Evolutionary conservation across 2,113 vertebrate species (phyloP), one percentile per base, ranked within the genome.

Genomic region (Vidua chalybeata): DNA sequence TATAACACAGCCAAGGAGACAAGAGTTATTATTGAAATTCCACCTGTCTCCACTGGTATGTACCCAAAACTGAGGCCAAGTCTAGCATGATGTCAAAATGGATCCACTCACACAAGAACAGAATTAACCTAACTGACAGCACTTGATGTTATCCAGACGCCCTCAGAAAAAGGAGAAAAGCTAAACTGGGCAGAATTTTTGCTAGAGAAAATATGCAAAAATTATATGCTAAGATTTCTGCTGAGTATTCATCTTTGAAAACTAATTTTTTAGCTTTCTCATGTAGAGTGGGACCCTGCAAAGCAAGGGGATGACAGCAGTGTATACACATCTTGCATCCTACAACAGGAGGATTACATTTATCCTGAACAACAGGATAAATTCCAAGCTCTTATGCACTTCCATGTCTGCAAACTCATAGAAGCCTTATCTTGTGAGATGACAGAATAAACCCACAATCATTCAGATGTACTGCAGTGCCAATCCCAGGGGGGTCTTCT

Each of bases 1-100:
- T 88, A 58, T 37, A 95, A 73, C 37, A 63, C 55, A 81, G 84
- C 58, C 73, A 68, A 56, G 45, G 81, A 84, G 62, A 92, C 54
- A 87, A 81, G 80, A 62, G 11, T 63, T 93, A 69, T 84, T 97
- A 92, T 69, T 86, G 81, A 88, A 93, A 92, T 95, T 96, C 91
- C 78, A 95, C 82, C 71, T 96, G 79, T 89, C 85, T 67, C 67
- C 37, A 41, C 33, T 72, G 72, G 72, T 96, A 95, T 88, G 74
- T 94, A 72, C 69, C 67, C 79, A 35, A 75, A 93, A 79, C 13
- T 0, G 4, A 33, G 78, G 87, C 93, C 91, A 95, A 93, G 66
- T 45, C 39, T 91, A 74, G 20, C 66, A 71, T 92, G 45, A 94
- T 84, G 89, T 96, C 89, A 97, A 56, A 85, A 92, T 43, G 80